phyloP scores from a whole-genome alignment of 2,888 invertebrate species.

The Nesidiocoris tenuis region DNA sequence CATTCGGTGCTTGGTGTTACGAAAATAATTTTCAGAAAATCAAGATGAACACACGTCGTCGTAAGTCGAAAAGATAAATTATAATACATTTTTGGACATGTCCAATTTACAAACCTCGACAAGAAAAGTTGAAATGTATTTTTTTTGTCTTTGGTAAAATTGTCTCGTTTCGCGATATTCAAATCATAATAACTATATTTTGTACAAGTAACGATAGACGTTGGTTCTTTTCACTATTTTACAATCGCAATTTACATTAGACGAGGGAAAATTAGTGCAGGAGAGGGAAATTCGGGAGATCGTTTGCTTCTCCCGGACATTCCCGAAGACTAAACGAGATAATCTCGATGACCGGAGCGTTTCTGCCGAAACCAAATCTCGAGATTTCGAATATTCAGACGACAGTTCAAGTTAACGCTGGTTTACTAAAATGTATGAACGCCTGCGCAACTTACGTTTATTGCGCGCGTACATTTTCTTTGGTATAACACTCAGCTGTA shows the following conservation, averaged over 20 bases:
- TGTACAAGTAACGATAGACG: not conserved
- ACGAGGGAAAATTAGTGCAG: not conserved
- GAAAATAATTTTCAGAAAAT: not conserved
- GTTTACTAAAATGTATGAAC: conserved; percentile 44
- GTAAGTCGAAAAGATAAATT: not conserved
- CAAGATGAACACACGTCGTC: conserved; percentile 32
- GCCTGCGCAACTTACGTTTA: not conserved
- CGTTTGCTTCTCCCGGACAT: not conserved
- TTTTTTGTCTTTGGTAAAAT: conserved; percentile 30
- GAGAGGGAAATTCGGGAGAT: not conserved
- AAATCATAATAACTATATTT: not conserved
- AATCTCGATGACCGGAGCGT: not conserved
- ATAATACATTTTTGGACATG: not conserved
- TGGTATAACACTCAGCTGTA: conserved; percentile 50
- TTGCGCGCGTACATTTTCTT: conserved; percentile 42
- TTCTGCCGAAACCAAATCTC: not conserved
- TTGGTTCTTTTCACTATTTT: not conserved
- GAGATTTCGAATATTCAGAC: not conserved
- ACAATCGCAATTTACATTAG: not conserved
- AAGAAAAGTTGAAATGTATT: conserved; percentile 38
- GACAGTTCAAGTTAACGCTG: conserved; percentile 37
- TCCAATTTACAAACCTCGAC: conserved; percentile 38
- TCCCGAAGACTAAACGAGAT: not conserved
- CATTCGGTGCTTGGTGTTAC: conserved; percentile 23
- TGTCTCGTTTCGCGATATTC: not conserved